Evolutionary conservation across 2,888 invertebrate genomes (phyloP).

Genomic region (Sarcophaga variegata): DNA sequence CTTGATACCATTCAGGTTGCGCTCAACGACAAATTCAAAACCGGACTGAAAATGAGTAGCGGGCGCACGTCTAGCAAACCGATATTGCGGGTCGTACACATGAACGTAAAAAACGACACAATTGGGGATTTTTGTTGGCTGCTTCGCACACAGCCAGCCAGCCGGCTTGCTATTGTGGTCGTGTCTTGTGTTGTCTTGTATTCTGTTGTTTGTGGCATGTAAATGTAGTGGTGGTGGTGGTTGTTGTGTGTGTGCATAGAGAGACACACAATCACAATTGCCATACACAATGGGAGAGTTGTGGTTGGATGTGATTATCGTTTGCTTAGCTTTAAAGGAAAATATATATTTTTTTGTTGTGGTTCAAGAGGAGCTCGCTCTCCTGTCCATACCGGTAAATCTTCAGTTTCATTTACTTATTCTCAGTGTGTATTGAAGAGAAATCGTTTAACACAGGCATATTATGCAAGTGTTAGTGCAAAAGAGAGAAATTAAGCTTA

Average conservation of each 20-base stretch:
- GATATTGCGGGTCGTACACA: conserved; percentile 62
- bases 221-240: conserved; percentile 27
- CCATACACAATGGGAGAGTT: conserved; percentile 39
- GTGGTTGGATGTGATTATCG: conserved; percentile 20
- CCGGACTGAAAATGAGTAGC: conserved; percentile 77
- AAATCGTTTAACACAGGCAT: background rate
- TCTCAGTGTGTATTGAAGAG: background rate
- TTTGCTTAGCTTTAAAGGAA: background rate
- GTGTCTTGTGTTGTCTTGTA: conserved; percentile 25
- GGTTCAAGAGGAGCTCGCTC: background rate
- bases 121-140: conserved; percentile 69
- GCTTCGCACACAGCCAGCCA: background rate
- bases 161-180: conserved; percentile 9
- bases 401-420: background rate
- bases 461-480: background rate
- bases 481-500: conserved; percentile 53
- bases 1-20: conserved; percentile 66
- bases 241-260: background rate
- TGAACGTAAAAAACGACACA: conserved; percentile 64
- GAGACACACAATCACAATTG: conserved; percentile 31
- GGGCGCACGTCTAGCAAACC: conserved; percentile 70
- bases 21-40: conserved; percentile 77
- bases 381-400: background rate
- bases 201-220: conserved; percentile 20
- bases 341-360: background rate